A percentile compares a stretch with the other conserved stretches of the same genome.
phyloP scores from a whole-genome alignment of 2,797 vertebrate species.

The Philypnodon macrostomus region DNA sequence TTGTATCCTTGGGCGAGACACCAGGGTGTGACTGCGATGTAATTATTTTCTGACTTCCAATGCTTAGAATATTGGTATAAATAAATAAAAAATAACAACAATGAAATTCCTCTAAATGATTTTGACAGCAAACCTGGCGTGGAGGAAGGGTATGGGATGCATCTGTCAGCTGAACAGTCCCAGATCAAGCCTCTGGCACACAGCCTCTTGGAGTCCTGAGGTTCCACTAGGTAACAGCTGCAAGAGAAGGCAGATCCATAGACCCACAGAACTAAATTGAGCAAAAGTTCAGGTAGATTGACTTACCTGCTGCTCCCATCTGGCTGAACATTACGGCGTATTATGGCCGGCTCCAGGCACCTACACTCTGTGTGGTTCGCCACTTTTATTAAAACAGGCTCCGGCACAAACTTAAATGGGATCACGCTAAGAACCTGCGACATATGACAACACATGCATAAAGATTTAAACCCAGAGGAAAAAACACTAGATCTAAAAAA shows the following conservation, averaged over 20 bases:
- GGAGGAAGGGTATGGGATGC: constrained; percentile 79
- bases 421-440: constrained; percentile 89
- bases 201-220: constrained; percentile 80
- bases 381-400: constrained; percentile 89
- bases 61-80: background rate
- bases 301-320: constrained; percentile 70
- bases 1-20: no score
- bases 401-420: constrained; percentile 87
- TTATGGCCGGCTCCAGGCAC: constrained; percentile 82
- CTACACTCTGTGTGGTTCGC: constrained; percentile 93
- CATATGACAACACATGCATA: no score
- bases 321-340: constrained; percentile 76
- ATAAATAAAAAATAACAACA: background rate
- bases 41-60: no score
- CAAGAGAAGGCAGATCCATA: constrained; percentile 5
- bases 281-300: background rate
- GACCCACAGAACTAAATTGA: constrained; percentile 2
- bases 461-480: no score
- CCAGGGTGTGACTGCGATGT: no score
- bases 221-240: constrained; percentile 72
- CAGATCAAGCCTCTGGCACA: constrained; percentile 88
- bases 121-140: constrained; percentile 40
- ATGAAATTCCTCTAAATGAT: background rate
- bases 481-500: no score
- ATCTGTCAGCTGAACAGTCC: constrained; percentile 88